A percentile compares a stretch with the other conserved stretches of the same genome.
Evolutionary conservation across 2,797 vertebrate species (phyloP).

Genomic region (Myotis daubentonii): DNA sequence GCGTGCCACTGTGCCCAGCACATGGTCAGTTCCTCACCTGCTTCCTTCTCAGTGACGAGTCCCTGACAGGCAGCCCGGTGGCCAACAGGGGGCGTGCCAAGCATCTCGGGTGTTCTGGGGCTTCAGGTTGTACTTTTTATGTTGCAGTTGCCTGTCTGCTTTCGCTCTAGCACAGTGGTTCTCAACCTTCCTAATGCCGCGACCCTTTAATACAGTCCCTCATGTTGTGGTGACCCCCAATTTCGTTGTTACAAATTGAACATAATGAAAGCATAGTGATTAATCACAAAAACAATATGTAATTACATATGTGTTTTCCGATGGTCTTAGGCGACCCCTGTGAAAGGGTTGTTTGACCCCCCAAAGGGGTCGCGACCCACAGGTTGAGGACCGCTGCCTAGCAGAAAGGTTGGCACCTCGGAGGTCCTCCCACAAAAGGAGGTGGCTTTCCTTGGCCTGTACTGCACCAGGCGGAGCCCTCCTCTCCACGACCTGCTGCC

Average conservation of each 20-base stretch:
- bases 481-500: neutral
- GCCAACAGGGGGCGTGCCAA: constrained; percentile 66
- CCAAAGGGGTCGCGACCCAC: no score
- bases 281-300: no score
- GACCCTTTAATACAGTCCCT: no score
- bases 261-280: no score
- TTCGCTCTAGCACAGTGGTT: neutral
- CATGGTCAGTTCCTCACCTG: fast-evolving
- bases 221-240: no score
- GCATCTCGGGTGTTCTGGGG: fast-evolving
- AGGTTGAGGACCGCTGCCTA: no score
- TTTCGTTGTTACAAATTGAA: no score
- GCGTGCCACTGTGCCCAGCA: fast-evolving
- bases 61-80: neutral
- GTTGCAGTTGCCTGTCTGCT: neutral
- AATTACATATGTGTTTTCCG: no score
- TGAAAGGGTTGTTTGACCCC: no score
- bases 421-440: neutral
- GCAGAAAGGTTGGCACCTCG: neutral
- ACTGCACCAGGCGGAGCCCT: neutral
- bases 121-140: fast-evolving
- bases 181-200: no score
- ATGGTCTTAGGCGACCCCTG: no score
- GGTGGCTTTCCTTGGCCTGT: neutral
- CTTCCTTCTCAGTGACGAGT: fast-evolving